These are phyloP conservation scores for Bovichtus variegatus DNA, from an alignment of 2,797 vertebrate genomes.

Conservation along the genomic window DNA sequence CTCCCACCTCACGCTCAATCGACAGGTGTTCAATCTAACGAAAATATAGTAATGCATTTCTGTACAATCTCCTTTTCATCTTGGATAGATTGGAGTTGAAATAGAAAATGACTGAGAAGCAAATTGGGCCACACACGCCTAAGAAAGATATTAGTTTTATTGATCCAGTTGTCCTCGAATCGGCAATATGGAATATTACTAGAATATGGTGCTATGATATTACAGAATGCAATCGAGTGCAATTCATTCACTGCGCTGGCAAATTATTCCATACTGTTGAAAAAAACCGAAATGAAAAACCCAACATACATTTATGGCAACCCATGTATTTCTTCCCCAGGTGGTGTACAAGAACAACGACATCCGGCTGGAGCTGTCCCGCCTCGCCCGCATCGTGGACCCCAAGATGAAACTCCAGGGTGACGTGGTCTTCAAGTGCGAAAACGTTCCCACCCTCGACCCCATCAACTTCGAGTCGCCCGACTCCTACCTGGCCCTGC, in stretches of 20 bases:
- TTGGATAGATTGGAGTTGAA: slow-evolving; percentile 60
- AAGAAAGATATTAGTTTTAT: slow-evolving; percentile 72
- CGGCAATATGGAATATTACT: slow-evolving; percentile 47
- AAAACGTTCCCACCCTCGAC: slow-evolving; percentile 96
- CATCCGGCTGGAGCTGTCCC: slow-evolving; percentile 96
- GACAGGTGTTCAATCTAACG: slow-evolving; percentile 61
- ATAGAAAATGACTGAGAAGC: slow-evolving; percentile 60
- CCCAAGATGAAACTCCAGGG: slow-evolving; percentile 99
- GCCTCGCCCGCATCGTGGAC: slow-evolving; percentile 95
- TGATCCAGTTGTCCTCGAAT: slow-evolving; percentile 53
- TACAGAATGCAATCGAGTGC: slow-evolving; percentile 42
- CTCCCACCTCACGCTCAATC: slow-evolving; percentile 17
- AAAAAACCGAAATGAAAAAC: not conserved
- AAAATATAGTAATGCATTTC: slow-evolving; percentile 49
- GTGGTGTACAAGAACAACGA: slow-evolving; percentile 99
- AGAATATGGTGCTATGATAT: slow-evolving; percentile 43
- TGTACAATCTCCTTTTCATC: slow-evolving; percentile 54
- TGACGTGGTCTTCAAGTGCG: slow-evolving; percentile 96
- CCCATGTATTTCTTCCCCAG: slow-evolving; percentile 74
- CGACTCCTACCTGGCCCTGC: slow-evolving; percentile 94
- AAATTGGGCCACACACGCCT: slow-evolving; percentile 42
- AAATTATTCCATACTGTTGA: not conserved
- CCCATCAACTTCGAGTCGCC: slow-evolving; percentile 98
- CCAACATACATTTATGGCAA: not conserved
- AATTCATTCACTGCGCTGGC: slow-evolving; percentile 36